phyloP scores from a whole-genome alignment of 2,113 vertebrate species.

The Epinephelus fuscoguttatus region DNA sequence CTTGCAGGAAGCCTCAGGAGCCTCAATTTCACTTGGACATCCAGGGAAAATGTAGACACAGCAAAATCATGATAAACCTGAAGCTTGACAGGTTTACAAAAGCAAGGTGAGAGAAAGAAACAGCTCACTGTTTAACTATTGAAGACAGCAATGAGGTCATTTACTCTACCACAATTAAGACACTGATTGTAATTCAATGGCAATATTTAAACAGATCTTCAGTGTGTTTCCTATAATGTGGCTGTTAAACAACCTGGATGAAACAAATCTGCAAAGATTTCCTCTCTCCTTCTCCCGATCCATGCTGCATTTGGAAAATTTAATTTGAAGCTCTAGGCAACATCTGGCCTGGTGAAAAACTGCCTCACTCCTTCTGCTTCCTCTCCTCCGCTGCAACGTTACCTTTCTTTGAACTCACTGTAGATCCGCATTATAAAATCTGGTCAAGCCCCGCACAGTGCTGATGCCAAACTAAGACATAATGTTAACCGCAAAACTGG shows the following conservation, averaged over 20 bases:
- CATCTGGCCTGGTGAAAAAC: slow-evolving; percentile 12
- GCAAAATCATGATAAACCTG: not conserved
- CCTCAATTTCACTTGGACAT: too few relatives aligned
- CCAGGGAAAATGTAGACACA: not conserved
- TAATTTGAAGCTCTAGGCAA: slow-evolving; percentile 49
- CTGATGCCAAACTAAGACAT: slow-evolving; percentile 33
- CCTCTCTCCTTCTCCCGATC: slow-evolving; percentile 17
- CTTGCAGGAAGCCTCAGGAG: not conserved
- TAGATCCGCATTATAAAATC: slow-evolving; percentile 16
- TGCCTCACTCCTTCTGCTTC: slow-evolving; percentile 17
- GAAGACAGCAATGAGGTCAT: not conserved
- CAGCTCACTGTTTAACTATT: not conserved
- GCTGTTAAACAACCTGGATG: not conserved
- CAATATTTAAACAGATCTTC: not conserved
- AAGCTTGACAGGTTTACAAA: not conserved
- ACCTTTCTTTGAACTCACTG: slow-evolving; percentile 57
- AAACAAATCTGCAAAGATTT: slow-evolving; percentile 6
- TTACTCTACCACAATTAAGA: not conserved
- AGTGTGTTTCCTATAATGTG: too few relatives aligned
- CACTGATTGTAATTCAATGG: not conserved
- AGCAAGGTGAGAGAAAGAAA: not conserved
- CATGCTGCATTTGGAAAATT: slow-evolving; percentile 17
- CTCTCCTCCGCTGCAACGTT: slow-evolving; percentile 6
- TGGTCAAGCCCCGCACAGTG: slow-evolving; percentile 8
- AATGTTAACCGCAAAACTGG: slow-evolving; percentile 32